Evolutionary conservation across 2,888 invertebrate genomes (phyloP).

Genomic region (Drosophila lacicola): DNA sequence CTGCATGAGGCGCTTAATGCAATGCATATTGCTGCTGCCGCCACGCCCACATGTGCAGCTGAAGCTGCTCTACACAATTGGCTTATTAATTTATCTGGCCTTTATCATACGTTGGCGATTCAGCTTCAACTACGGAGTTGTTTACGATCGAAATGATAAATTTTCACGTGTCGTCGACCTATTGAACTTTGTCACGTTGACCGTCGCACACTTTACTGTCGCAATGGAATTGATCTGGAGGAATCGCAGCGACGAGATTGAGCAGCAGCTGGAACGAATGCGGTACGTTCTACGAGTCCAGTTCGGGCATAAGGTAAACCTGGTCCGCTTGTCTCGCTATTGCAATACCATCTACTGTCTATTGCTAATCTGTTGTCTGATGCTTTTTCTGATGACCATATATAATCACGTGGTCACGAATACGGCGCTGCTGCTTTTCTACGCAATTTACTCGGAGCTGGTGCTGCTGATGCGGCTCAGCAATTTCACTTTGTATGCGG

Average conservation of each 20-base stretch:
- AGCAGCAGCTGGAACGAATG: constrained; percentile 45
- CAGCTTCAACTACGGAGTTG: constrained; percentile 40
- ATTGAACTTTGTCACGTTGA: constrained; percentile 43
- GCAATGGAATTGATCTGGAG: constrained; percentile 58
- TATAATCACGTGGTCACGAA: constrained; percentile 8
- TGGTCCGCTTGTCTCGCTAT: constrained; percentile 32
- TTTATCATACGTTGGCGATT: constrained; percentile 38
- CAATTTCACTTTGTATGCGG: constrained; percentile 64
- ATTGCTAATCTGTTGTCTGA: neutral
- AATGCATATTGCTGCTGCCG: constrained; percentile 55
- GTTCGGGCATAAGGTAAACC: constrained; percentile 38
- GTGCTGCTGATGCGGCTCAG: constrained; percentile 59
- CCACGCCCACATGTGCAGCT: constrained; percentile 9
- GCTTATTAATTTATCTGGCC: constrained; percentile 5
- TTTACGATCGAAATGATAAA: constrained; percentile 56
- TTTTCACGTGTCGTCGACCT: constrained; percentile 66
- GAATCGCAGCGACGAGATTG: constrained; percentile 42
- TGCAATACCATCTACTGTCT: constrained; percentile 36
- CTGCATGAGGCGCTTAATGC: constrained; percentile 57
- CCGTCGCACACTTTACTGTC: constrained; percentile 33
- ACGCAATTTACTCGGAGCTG: constrained; percentile 66
- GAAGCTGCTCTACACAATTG: constrained; percentile 34
- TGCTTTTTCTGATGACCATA: constrained; percentile 1
- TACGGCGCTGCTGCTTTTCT: constrained; percentile 16
- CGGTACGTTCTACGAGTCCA: constrained; percentile 36